Conservation (phyloP, 2,888 invertebrate species). For the Philereme transversata region DNA sequence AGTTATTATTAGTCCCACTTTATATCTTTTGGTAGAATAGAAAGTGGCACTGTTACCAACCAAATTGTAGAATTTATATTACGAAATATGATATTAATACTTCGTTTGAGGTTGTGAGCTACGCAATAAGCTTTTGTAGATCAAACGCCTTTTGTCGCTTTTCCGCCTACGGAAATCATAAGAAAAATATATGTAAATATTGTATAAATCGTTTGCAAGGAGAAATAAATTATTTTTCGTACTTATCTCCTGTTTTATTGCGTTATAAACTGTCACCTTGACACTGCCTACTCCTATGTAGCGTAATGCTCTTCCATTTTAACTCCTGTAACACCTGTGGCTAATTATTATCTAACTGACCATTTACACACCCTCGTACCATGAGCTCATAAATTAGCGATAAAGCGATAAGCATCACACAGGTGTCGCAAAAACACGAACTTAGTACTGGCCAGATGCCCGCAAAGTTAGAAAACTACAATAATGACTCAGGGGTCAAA, state of each 20-base stretch:
- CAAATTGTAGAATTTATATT: not conserved
- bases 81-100: not conserved
- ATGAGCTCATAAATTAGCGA: conserved; percentile 49
- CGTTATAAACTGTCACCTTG: not conserved
- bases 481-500: conserved; percentile 43
- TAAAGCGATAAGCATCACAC: conserved; percentile 58
- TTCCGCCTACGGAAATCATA: conserved; percentile 9
- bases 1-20: too few species aligned
- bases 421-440: conserved; percentile 55
- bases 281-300: not conserved
- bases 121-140: conserved; percentile 13
- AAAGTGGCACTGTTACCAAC: not conserved
- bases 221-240: conserved; percentile 59
- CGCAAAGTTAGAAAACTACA: conserved; percentile 37
- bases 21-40: not conserved
- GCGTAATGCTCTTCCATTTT: not conserved
- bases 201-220: conserved; percentile 44
- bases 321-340: conserved; percentile 33
- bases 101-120: conserved; percentile 22
- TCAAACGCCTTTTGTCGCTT: conserved; percentile 9
- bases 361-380: conserved; percentile 37
- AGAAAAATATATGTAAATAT: conserved; percentile 44
- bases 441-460: conserved; percentile 44
- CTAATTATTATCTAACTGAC: conserved; percentile 20
- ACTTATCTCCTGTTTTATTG: conserved; percentile 27